phyloP scores from a whole-genome alignment of 2,888 invertebrate species.

The Dryobota labecula region DNA sequence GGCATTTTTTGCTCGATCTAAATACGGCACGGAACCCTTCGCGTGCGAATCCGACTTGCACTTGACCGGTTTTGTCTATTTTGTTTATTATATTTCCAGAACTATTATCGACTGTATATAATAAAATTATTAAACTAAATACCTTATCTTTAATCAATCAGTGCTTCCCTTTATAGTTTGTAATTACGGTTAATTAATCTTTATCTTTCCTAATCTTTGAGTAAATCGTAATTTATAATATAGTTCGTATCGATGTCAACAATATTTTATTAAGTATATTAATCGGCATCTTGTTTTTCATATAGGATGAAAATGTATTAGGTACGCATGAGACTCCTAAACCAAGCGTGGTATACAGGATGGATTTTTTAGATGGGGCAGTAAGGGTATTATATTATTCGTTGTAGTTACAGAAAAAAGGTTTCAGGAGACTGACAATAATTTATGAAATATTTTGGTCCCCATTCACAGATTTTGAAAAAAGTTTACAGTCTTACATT shows the following conservation, averaged over 20 bases:
- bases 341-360: background rate
- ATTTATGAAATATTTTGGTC: too few relatives aligned
- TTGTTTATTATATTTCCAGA: slow-evolving; percentile 5
- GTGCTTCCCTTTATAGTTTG: background rate
- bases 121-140: too few relatives aligned
- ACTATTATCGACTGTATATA: background rate
- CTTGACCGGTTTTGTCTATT: too few relatives aligned
- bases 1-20: too few relatives aligned
- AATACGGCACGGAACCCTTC: too few relatives aligned
- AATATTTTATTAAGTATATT: background rate
- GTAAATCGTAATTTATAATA: slow-evolving; percentile 5
- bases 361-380: too few relatives aligned
- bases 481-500: too few relatives aligned
- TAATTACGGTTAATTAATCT: slow-evolving; percentile 20
- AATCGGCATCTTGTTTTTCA: background rate
- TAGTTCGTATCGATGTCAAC: background rate
- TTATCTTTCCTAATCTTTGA: slow-evolving; percentile 14
- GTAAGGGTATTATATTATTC: too few relatives aligned
- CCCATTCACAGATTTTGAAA: too few relatives aligned
- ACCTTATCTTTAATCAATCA: slow-evolving; percentile 13
- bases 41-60: too few relatives aligned
- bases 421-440: too few relatives aligned
- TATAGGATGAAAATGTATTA: background rate
- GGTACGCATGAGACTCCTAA: background rate
- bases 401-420: too few relatives aligned